Conservation (phyloP, 2,888 invertebrate species). For the Cheilosia soror region DNA sequence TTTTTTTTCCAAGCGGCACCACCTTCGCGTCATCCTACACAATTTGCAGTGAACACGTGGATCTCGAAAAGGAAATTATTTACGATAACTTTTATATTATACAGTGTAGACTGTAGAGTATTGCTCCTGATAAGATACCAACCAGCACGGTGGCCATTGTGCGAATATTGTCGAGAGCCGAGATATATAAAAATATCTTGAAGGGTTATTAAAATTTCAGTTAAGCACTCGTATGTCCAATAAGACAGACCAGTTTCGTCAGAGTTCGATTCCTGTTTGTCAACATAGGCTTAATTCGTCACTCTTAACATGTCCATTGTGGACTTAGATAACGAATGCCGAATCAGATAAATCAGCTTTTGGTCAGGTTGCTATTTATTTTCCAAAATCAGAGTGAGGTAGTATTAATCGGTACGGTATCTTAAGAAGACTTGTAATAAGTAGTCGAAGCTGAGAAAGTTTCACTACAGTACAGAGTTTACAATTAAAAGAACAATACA, state of each 20-base stretch:
- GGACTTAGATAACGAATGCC: conserved; percentile 34
- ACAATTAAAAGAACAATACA: conserved; percentile 37
- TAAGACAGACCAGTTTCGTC: conserved; percentile 57
- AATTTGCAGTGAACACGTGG: not conserved
- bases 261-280: conserved; percentile 13
- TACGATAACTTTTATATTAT: not conserved
- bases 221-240: conserved; percentile 51
- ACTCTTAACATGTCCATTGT: conserved; percentile 27
- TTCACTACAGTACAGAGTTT: conserved; percentile 17
- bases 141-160: conserved; percentile 16
- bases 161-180: conserved; percentile 4
- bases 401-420: conserved; percentile 21
- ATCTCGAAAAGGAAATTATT: conserved; percentile 23
- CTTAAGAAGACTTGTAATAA: conserved; percentile 16
- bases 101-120: not conserved
- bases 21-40: conserved; percentile 11
- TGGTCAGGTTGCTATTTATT: not conserved
- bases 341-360: conserved; percentile 10
- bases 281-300: conserved; percentile 45
- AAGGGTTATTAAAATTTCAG: conserved; percentile 69
- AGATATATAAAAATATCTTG: conserved; percentile 68
- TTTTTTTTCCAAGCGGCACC: conserved; percentile 45
- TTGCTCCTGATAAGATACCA: conserved; percentile 52
- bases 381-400: conserved; percentile 12
- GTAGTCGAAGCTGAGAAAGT: conserved; percentile 31